Evolutionary conservation across 1,140 invertebrate genomes (phyloP), one percentile per base, ranked within the genome.

Genomic region (Drosophila subpulchrella): DNA sequence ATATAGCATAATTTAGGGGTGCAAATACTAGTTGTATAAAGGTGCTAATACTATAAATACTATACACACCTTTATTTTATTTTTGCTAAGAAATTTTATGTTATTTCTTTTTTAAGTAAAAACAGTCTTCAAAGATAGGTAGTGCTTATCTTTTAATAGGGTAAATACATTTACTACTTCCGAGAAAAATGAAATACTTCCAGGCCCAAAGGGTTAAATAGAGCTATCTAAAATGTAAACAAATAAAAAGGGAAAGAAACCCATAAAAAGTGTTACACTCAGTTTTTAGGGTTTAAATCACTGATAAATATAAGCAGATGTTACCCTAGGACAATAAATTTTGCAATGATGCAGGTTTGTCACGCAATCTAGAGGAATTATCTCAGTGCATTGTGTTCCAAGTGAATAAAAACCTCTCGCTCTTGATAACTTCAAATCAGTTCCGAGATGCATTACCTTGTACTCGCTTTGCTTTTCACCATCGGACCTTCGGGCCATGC

Each of bases 1-100:
- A 1, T 4, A 5, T 47, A 15, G 62, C 56, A 39, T 66, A 66
- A 36, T 66, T 63, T 48, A 39, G 32, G 62, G 41, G 17, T 24
- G 44, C 1, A 15, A 41, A 2, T 20, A 55, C n/a, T 5, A 27
- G 27, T 27, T 5, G 1, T 1, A 27, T 38, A 38, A n/a, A 38
- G 4, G 20, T 4, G 12, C 27, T 0, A 5, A 1, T 20, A 20
- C 2, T 20, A 20, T 27, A 27, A 27, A 27, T 27, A 5, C 27
- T 2, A 5, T 27, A 27, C 27, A 0, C 20, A 20, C 1, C 1
- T 27, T 27, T 27, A 27, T 4, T 4, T 27, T 27, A n/a, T 27
- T 27, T 4, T 27, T 27, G 3, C 1, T 4, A 27, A 27, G 0
- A 27, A 27, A 27, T 4, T 27, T 27, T 2, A 27, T 27, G 5